phyloP scores from a whole-genome alignment of 1,140 invertebrate species.

The Lepidurus arcticus region DNA sequence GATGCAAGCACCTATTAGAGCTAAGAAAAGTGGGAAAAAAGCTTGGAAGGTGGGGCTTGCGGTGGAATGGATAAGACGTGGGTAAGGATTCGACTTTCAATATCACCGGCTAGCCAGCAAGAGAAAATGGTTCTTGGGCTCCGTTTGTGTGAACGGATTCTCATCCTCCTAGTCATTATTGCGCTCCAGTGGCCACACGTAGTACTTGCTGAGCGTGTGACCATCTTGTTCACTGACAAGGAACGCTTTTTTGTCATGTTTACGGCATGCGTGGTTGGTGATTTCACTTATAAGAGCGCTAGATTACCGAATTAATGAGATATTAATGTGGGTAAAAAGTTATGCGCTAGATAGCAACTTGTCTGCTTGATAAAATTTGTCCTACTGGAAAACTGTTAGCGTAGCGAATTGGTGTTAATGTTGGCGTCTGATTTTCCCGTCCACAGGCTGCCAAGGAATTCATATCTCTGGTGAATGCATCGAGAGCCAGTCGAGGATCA shows the following conservation, averaged over 20 bases:
- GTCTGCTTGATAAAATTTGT: too few relatives aligned
- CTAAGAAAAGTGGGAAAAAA: too few relatives aligned
- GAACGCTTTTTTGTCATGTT: neutral
- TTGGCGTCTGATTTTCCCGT: neutral
- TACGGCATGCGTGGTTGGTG: neutral
- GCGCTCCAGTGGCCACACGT: neutral
- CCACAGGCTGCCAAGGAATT: conserved; percentile 71
- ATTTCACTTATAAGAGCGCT: neutral
- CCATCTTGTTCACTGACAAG: neutral
- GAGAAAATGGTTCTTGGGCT: neutral
- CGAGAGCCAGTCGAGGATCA: conserved; percentile 53
- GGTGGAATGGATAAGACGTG: too few relatives aligned
- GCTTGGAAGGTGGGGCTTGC: too few relatives aligned
- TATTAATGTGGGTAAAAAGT: too few relatives aligned
- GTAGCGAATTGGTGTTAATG: too few relatives aligned
- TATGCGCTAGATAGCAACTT: too few relatives aligned
- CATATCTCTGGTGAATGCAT: conserved; percentile 64
- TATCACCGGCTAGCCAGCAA: neutral
- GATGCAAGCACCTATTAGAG: too few relatives aligned
- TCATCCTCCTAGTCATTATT: neutral
- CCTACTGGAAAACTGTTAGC: too few relatives aligned
- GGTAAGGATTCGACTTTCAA: too few relatives aligned
- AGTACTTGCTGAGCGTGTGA: neutral
- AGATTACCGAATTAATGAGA: too few relatives aligned
- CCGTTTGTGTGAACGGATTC: neutral